Conservation (phyloP, 2,797 vertebrate genomes). For the Chloroceryle amazona region DNA sequence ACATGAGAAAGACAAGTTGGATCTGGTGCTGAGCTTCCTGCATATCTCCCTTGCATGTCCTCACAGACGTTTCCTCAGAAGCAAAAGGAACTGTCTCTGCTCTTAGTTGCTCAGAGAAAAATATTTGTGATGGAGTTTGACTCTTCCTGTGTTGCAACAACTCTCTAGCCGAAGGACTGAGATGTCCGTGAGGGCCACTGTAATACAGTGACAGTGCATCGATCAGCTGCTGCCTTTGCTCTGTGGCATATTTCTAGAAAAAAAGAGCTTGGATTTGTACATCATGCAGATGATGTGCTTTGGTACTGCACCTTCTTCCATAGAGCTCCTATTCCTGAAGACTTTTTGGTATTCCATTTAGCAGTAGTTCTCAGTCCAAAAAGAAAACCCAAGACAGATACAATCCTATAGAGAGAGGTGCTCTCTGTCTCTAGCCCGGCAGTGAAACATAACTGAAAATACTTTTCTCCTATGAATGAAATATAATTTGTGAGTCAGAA, state of each 20-base stretch:
- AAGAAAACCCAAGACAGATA: accelerated
- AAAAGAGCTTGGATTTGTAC: not conserved
- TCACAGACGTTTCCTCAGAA: not conserved
- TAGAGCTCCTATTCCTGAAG: not conserved
- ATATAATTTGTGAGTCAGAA: not conserved
- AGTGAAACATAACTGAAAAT: not conserved
- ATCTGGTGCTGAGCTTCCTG: conserved; percentile 62
- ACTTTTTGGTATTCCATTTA: not conserved
- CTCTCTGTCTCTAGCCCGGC: not conserved
- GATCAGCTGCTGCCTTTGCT: not conserved
- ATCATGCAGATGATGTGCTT: not conserved
- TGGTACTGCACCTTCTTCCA: not conserved
- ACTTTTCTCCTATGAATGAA: not conserved
- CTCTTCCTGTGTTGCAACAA: not conserved
- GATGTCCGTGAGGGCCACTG: not conserved
- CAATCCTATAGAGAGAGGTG: not conserved
- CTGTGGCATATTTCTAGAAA: not conserved
- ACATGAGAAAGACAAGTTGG: conserved; percentile 56
- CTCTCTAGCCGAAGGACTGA: not conserved
- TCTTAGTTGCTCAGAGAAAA: not conserved
- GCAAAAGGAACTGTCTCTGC: not conserved
- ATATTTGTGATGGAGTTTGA: not conserved
- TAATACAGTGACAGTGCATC: not conserved
- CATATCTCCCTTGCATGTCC: not conserved
- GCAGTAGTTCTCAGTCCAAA: not conserved